Conservation (phyloP, 2,888 invertebrate species). For the Tolmerus cingulatus region DNA sequence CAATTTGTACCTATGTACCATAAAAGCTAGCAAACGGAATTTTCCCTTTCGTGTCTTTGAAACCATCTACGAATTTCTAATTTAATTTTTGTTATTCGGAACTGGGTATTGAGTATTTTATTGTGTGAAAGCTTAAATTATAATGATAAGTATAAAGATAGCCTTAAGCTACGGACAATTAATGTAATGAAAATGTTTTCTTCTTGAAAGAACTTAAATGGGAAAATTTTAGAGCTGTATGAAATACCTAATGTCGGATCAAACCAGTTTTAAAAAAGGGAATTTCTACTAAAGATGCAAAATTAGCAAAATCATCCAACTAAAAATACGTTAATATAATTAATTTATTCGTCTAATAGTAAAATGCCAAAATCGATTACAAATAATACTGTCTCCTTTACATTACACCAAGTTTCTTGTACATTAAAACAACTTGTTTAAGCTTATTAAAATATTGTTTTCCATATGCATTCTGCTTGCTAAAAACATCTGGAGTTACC, state of each 20-base stretch:
- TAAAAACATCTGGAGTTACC: slow-evolving; percentile 61
- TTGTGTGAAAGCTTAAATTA: background rate
- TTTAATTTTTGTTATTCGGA: background rate
- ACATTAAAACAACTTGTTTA: slow-evolving; percentile 57
- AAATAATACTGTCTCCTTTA: background rate
- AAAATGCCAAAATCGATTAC: background rate
- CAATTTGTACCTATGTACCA: background rate
- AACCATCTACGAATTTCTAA: background rate
- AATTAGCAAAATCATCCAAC: too few relatives aligned
- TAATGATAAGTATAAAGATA: background rate
- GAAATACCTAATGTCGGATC: background rate
- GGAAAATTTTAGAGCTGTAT: background rate
- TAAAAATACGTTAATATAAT: background rate
- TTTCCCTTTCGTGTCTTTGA: background rate
- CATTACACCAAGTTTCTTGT: slow-evolving; percentile 48
- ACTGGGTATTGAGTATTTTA: background rate
- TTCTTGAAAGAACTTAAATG: background rate
- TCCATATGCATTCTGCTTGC: slow-evolving; percentile 58
- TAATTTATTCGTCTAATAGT: background rate
- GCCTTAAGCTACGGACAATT: background rate
- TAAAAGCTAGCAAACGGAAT: background rate
- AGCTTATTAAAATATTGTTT: slow-evolving; percentile 59
- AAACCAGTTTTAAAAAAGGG: background rate
- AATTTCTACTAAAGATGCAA: background rate
- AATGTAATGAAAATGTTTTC: background rate